phyloP scores from a whole-genome alignment of 2,113 vertebrate genomes.

The Corythoichthys intestinalis region DNA sequence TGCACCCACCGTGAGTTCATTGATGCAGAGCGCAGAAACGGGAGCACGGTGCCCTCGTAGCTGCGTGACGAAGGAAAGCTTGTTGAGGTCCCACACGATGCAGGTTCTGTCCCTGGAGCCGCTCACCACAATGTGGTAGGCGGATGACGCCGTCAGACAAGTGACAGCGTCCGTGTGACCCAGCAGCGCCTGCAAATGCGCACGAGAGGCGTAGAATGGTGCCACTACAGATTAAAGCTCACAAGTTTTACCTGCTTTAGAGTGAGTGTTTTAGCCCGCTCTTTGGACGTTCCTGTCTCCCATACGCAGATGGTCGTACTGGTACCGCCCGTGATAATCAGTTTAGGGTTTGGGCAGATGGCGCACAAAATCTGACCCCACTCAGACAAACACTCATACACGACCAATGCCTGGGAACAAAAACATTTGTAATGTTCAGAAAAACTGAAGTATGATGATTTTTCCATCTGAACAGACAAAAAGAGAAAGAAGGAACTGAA shows the following conservation, averaged over 20 bases:
- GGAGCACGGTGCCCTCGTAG: slow-evolving; percentile 91
- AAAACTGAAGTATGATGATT: neutral
- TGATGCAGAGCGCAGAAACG: slow-evolving; percentile 94
- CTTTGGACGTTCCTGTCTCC: slow-evolving; percentile 92
- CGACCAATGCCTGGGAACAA: slow-evolving; percentile 79
- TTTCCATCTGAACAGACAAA: neutral
- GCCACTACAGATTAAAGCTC: neutral
- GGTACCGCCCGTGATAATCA: slow-evolving; percentile 89
- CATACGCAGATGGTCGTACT: slow-evolving; percentile 95
- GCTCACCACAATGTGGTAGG: slow-evolving; percentile 95
- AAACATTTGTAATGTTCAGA: neutral
- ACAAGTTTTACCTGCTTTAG: slow-evolving; percentile 86
- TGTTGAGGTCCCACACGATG: slow-evolving; percentile 98
- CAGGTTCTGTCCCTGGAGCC: slow-evolving; percentile 95
- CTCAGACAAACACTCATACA: slow-evolving; percentile 95
- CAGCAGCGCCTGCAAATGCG: slow-evolving; percentile 78
- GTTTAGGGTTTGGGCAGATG: slow-evolving; percentile 92
- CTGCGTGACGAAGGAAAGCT: slow-evolving; percentile 92
- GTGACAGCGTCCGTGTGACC: slow-evolving; percentile 95
- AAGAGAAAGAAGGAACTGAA: too few species aligned
- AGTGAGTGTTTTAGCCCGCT: slow-evolving; percentile 84
- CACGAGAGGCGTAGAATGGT: neutral
- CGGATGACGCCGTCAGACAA: slow-evolving; percentile 85
- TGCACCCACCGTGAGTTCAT: slow-evolving; percentile 88
- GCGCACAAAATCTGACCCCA: slow-evolving; percentile 96